Conservation (phyloP, 2,797 vertebrate species). For the Babyrousa celebensis region DNA sequence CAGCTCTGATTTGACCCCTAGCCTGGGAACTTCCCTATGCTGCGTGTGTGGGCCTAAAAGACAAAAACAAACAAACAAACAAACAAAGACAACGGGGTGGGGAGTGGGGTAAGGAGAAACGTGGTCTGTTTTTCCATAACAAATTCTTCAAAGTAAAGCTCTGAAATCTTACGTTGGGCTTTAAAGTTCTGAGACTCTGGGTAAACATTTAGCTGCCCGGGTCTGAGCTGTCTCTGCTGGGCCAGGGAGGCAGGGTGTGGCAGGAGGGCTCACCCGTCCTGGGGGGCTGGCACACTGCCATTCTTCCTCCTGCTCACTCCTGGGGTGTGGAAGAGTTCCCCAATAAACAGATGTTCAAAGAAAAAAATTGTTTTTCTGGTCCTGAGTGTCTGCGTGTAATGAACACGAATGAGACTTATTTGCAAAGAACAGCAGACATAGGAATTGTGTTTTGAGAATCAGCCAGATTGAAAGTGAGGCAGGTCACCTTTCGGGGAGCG, state of each 20-base stretch:
- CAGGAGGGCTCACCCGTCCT: neutral
- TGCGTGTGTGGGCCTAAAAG: no score
- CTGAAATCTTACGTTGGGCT: neutral
- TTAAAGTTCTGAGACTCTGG: neutral
- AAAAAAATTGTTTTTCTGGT: neutral
- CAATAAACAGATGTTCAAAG: neutral
- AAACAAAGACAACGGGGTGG: no score
- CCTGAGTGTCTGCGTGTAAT: neutral
- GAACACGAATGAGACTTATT: neutral
- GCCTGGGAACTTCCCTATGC: no score
- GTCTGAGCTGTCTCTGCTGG: neutral
- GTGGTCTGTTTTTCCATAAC: neutral
- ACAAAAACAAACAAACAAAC: no score
- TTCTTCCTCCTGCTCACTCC: neutral
- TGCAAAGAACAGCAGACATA: accelerated
- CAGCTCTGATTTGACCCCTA: no score
- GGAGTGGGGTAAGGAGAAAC: neutral
- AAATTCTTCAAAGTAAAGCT: neutral
- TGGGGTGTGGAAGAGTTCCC: neutral
- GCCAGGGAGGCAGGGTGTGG: neutral
- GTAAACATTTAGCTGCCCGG: neutral
- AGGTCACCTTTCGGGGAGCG: no score
- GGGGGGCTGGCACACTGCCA: neutral
- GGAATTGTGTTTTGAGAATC: neutral
- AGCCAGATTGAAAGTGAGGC: no score